Base-by-base conservation (phyloP, 2,888 invertebrate species). In the Sepioteuthis lessoniana region DNA sequence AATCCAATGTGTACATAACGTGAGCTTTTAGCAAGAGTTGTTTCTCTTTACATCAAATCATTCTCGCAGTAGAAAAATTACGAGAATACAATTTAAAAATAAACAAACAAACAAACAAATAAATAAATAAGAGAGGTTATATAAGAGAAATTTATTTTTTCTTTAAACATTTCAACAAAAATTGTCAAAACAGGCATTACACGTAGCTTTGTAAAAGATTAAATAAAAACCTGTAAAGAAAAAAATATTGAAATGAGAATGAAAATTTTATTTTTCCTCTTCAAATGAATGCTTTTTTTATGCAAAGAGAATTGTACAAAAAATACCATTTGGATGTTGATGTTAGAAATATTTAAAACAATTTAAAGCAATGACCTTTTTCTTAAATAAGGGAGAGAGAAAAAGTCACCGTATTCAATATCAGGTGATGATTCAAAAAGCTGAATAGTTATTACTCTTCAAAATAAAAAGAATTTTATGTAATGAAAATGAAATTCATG, bases 121-220 rank as follows among this genome's bases (percentile, higher is more conserved):
- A 76, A 4, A n/a, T n/a, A 35, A 8, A n/a, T n/a, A 76, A 1
- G 8, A n/a, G n/a, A 76, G 16, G 16, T 76, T 76, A n/a, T 76
- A 76, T 76, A 76, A 76, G 76, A 76, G 76, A 76, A 76, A 76
- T 76, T 76, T 76, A 76, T 76, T 76, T n/a, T 76, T 76, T 76
- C n/a, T 76, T 76, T 76, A n/a, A 76, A 76, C 76, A 76, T 76
- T 76, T 76, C 76, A 76, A 76, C 76, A 76, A 76, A 76, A 76
- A 76, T 76, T n/a, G 31, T 76, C 76, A 76, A 76, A 76, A 76
- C n/a, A 76, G n/a, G 76, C n/a, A 16, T 76, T n/a, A n/a, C n/a
- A n/a, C 16, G n/a, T 76, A 76, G n/a, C n/a, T 76, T 76, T 76
- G n/a, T 76, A n/a, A 16, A 35, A 76, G n/a, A 76, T 76, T 76